Evolutionary conservation across 2,888 invertebrate species (phyloP).

Genomic region (Drosophila yooni): DNA sequence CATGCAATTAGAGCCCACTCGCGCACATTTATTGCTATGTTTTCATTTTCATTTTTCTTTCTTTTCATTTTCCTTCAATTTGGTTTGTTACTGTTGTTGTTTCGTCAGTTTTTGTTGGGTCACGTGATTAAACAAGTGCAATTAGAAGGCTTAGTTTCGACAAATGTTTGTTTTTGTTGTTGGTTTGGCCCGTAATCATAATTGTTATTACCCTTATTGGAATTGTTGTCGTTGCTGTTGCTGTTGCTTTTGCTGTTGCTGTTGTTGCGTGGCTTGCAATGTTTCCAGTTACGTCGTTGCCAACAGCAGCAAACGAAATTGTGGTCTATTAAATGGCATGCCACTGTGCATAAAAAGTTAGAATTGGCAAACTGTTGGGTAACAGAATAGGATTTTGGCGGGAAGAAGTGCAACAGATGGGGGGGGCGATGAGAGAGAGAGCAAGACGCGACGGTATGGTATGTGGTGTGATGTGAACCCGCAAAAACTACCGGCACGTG

Average conservation of each 20-base stretch:
- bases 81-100: not conserved
- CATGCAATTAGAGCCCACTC: not conserved
- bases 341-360: slow-evolving; percentile 61
- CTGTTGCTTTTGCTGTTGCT: slow-evolving; percentile 2
- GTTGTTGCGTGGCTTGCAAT: slow-evolving; percentile 36
- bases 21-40: not conserved
- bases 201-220: slow-evolving; percentile 21
- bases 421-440: not conserved
- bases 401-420: not conserved
- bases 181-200: slow-evolving; percentile 24
- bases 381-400: too few relatives aligned
- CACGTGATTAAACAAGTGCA: slow-evolving; percentile 22
- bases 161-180: slow-evolving; percentile 12
- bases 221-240: slow-evolving; percentile 3
- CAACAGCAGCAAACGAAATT: slow-evolving; percentile 59
- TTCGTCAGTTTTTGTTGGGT: not conserved
- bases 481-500: too few relatives aligned
- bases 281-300: slow-evolving; percentile 25
- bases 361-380: not conserved
- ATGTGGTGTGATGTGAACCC: slow-evolving; percentile 13
- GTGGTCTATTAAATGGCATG: slow-evolving; percentile 67
- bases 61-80: not conserved
- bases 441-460: too few relatives aligned
- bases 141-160: slow-evolving; percentile 33
- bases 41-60: not conserved